Conservation (phyloP, 2,113 vertebrate genomes). For the Acrocephalus arundinaceus region DNA sequence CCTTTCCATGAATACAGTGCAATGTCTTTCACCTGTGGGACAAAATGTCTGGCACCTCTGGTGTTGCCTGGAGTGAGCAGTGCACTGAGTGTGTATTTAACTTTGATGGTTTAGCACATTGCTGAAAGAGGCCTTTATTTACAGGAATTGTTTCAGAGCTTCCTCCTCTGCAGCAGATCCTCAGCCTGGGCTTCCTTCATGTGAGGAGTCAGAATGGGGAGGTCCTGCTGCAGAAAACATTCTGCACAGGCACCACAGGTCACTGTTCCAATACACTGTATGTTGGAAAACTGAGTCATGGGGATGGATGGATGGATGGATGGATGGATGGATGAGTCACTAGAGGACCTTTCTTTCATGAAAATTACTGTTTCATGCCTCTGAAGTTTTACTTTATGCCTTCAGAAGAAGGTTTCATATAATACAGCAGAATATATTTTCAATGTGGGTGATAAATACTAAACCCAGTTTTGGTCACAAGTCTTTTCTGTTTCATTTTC, state of each 20-base stretch:
- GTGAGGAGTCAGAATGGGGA: background rate
- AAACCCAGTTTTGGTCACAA: background rate
- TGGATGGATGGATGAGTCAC: background rate
- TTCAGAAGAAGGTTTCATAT: background rate
- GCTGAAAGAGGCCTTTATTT: background rate
- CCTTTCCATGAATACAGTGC: background rate
- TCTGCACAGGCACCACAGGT: background rate
- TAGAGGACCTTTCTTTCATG: background rate
- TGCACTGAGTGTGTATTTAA: background rate
- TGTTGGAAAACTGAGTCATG: background rate
- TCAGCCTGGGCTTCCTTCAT: background rate
- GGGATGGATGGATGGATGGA: rapidly evolving
- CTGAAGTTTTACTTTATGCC: background rate
- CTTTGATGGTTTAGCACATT: background rate
- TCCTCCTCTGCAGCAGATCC: background rate
- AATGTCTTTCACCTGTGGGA: background rate
- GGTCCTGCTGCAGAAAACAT: background rate
- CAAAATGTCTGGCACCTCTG: background rate
- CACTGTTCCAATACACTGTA: too few species aligned
- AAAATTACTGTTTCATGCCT: background rate
- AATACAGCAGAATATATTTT: background rate
- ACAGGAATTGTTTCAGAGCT: background rate
- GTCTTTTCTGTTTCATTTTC: conserved; percentile 30
- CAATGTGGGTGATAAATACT: background rate
- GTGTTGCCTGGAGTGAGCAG: background rate